Base-by-base conservation (phyloP, 2,113 vertebrate species). In the Lasiurus borealis region DNA sequence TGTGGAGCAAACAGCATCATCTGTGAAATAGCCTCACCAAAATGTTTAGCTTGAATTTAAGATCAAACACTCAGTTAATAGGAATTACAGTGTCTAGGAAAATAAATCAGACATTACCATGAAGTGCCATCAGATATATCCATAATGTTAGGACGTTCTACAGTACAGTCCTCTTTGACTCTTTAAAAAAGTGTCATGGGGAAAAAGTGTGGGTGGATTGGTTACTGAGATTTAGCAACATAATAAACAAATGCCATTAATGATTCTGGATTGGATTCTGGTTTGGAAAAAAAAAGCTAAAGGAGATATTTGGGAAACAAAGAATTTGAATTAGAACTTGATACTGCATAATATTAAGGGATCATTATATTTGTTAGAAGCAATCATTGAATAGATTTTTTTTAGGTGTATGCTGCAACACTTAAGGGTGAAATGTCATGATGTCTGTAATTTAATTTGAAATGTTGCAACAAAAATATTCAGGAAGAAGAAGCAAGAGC, bases 41-140 rank as follows among this genome's bases (percentile, higher is more conserved):
- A 90, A 92, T 12, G 15, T 93, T 89, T 69, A 89, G 66, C 66
- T 36, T 2, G 21, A 52, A 90, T 40, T 40, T 77, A 76, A 90
- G 34, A 50, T 54, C 29, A 57, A 62, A 31, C 19, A 4, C 68
- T 23, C 2, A 78, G 40, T 50, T 46, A 86, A 34, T 36, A 93
- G 46, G 21, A 86, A 85, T 91, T 31, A 11, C 23, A 68, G 40
- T 27, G 40, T 44, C 27, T 57, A 57, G 48, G 83, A 71, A 95
- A 86, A 44, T 77, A 85, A 93, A 36, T 85, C 36, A 71, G 27
- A 71, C 10, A 73, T 29, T 14, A 34, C 15, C 25, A 34, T 12
- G 48, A 34, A 64, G 19, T n/a, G 5, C 25, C 44, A n/a, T 82
- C 54, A 59, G 68, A 62, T 34, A 84, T 71, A 25, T 52, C 64